Conservation (phyloP, 37 sponge, comb jelly and placozoan genomes). For the Diacarnus erythraeanus region DNA sequence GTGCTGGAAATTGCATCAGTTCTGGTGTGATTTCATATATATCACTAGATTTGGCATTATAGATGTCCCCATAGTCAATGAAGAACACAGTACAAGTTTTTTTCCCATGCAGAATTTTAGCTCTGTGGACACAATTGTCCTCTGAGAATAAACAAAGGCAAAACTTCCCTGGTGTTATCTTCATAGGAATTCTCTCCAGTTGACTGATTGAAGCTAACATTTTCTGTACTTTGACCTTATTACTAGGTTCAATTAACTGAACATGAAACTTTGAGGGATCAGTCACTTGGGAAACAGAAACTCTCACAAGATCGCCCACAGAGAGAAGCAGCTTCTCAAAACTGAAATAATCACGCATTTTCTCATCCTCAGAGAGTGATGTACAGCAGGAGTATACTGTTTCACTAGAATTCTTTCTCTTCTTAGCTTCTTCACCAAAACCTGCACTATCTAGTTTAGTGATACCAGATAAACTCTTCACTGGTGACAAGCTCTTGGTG, state of each 20-base stretch:
- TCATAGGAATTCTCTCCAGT: neutral
- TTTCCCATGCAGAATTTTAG: neutral
- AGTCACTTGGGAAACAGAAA: slow-evolving; percentile 29
- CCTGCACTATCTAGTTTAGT: neutral
- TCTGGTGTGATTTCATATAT: slow-evolving; percentile 6
- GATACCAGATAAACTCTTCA: neutral
- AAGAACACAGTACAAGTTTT: slow-evolving; percentile 10
- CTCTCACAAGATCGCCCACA: slow-evolving; percentile 3
- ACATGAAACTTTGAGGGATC: slow-evolving; percentile 24
- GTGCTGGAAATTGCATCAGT: slow-evolving; percentile 20
- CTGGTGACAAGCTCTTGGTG: neutral
- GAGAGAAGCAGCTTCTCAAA: neutral
- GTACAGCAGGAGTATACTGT: neutral
- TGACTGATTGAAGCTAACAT: slow-evolving; percentile 9
- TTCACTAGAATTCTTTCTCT: neutral
- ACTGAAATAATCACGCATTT: neutral
- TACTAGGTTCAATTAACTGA: neutral
- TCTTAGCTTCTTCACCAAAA: neutral
- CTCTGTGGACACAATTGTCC: slow-evolving; percentile 46
- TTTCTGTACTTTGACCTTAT: neutral
- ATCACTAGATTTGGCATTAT: neutral
- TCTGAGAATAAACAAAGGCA: slow-evolving; percentile 47
- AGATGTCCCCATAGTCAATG: slow-evolving; percentile 56
- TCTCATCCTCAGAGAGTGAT: neutral
- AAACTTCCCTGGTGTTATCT: slow-evolving; percentile 6